Evolutionary conservation across 2,797 vertebrate species (phyloP), one percentile per base, ranked within the genome.

Genomic region (Menidia menidia): DNA sequence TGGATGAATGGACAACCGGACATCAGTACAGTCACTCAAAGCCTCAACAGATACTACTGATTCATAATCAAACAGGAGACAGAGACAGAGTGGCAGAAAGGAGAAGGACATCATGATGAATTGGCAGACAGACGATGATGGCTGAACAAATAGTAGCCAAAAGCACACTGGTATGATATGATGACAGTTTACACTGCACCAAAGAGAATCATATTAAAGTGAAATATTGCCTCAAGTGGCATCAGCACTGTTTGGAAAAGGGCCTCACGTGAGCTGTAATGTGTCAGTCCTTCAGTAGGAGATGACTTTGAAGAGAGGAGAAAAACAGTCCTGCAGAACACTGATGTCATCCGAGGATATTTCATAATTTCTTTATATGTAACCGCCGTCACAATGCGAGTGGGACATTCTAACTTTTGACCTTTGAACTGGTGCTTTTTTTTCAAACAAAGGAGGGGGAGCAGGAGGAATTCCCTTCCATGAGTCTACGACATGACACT

Each of bases 1-100:
- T 97, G 96, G 96, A 96, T 97, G 96, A 98, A 98, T 0, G 96
- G 96, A 3, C 96, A 98, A 75, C 96, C 97, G 0, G 96, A 98
- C 87, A 95, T 95, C 63, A 96, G 87, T 4, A 93, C 96, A 0
- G 95, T 96, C 50, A 96, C 97, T 83, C 90, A 96, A 48, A 96
- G 95, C 89, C 95, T 97, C 71, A 98, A 97, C 87, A 95, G 95
- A 86, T 98, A 98, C 90, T 98, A 97, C 89, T 98, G 85, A 93
- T 47, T 48, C 25, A 56, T 53, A 48, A 55, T 30, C 42, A 42
- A 63, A 53, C 50, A 8, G 35, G 4, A 39, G 4, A 39, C 7
- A 39, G 4, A 5, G 35, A 39, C 35, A 39, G 4, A 39, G 35
- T 25, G 13, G 56, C n/a, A 44, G 33, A 19, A 32, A 52, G 50